phyloP scores from a whole-genome alignment of 1,140 invertebrate species.

The Thaumetopoea pityocampa region DNA sequence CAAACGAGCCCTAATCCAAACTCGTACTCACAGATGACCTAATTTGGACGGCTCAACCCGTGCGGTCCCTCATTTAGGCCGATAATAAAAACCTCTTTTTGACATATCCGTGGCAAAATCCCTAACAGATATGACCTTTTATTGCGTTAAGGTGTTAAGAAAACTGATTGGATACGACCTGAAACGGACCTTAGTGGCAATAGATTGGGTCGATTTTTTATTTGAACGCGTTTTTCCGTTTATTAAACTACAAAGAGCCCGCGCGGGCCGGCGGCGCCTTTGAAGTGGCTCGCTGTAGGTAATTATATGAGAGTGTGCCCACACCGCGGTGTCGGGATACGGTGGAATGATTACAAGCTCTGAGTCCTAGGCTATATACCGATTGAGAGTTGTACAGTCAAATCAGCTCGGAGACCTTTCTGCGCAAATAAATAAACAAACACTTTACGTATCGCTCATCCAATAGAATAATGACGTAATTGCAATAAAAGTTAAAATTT shows the following conservation, averaged over 20 bases:
- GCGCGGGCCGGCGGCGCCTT: slow-evolving; percentile 56
- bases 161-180: slow-evolving; percentile 8
- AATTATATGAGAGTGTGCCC: slow-evolving; percentile 63
- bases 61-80: slow-evolving; percentile 60
- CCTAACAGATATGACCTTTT: slow-evolving; percentile 71
- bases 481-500: no score
- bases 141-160: slow-evolving; percentile 67
- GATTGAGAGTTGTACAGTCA: slow-evolving; percentile 9
- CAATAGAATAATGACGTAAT: no score
- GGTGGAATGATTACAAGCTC: slow-evolving; percentile 19
- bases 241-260: slow-evolving; percentile 68
- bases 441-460: no score
- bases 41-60: slow-evolving; percentile 49
- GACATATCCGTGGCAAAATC: slow-evolving; percentile 72
- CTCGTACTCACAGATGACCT: slow-evolving; percentile 37
- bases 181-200: slow-evolving; percentile 14
- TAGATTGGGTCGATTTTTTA: slow-evolving; percentile 21
- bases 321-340: slow-evolving; percentile 33
- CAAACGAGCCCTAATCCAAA: slow-evolving; percentile 29
- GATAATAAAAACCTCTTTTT: slow-evolving; percentile 69
- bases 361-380: slow-evolving; percentile 21
- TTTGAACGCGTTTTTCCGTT: slow-evolving; percentile 32
- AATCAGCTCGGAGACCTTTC: no score
- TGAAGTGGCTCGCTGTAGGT: slow-evolving; percentile 57
- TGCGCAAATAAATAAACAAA: no score